Percentiles rank a stretch among this genome's conserved stretches.
phyloP scores from a whole-genome alignment of 2,797 vertebrate genomes.

The Clarias pachynema region DNA sequence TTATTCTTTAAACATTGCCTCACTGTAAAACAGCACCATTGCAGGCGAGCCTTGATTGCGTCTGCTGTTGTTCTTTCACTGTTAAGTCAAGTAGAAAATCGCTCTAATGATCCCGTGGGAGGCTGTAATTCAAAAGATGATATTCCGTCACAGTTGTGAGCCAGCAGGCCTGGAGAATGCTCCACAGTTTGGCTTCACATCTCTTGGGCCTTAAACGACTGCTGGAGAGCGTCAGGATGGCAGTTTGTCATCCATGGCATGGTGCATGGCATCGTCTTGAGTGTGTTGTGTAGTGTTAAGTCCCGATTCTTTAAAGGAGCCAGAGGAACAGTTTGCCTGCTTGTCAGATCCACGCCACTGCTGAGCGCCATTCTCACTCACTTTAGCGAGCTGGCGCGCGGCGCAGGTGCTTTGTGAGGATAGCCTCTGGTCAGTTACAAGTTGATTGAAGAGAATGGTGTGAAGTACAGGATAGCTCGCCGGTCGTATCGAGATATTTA shows the following conservation, averaged over 20 bases:
- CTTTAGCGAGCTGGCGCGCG: constrained; percentile 9
- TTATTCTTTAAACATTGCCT: not conserved
- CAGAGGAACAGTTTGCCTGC: constrained; percentile 15
- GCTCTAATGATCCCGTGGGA: constrained; percentile 9
- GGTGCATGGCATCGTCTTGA: not conserved
- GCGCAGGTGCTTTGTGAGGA: not conserved
- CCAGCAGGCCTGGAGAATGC: not conserved
- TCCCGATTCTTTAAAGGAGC: constrained; percentile 7
- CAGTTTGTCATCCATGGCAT: too few species aligned
- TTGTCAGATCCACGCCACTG: constrained; percentile 23
- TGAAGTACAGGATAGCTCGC: constrained; percentile 10
- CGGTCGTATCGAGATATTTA: not conserved
- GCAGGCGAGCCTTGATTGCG: not conserved
- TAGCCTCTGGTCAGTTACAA: constrained; percentile 2
- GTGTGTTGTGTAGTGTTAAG: not conserved
- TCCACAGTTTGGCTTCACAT: not conserved
- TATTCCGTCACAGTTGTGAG: not conserved
- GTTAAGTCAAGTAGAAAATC: not conserved
- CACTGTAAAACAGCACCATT: not conserved
- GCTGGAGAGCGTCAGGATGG: not conserved
- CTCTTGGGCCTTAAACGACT: not conserved
- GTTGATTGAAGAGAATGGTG: constrained; percentile 15
- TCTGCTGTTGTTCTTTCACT: not conserved
- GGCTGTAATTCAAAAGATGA: constrained; percentile 12
- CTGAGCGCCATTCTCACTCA: constrained; percentile 30